Percentiles rank a stretch among this genome's conserved stretches.
These are phyloP conservation scores for Hydrozoanthus tunicans DNA, from an alignment of 64 coral and sea anemone genomes.

Conservation along the genomic window DNA sequence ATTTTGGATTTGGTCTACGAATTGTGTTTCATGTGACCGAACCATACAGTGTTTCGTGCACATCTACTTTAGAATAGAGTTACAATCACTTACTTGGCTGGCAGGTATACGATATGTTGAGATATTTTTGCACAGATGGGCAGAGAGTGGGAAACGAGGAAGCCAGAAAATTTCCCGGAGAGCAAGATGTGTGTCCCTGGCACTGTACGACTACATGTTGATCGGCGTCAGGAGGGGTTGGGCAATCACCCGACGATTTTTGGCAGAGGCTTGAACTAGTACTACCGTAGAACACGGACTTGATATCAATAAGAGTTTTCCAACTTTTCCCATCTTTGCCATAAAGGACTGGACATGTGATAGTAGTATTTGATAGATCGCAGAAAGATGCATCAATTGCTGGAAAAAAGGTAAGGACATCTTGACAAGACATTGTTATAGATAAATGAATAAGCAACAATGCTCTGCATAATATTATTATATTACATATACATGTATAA, in stretches of 20 bases:
- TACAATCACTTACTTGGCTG: constrained; percentile 12
- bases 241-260: not conserved
- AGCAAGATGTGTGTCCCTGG: constrained; percentile 16
- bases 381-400: not conserved
- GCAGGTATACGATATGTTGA: constrained; percentile 2
- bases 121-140: not conserved
- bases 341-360: not conserved
- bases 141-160: constrained; percentile 18
- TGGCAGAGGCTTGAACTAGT: not conserved
- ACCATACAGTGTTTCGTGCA: no score
- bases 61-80: no score
- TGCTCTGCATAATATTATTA: not conserved
- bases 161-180: not conserved
- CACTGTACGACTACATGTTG: not conserved
- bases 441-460: not conserved
- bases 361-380: not conserved
- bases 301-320: constrained; percentile 9
- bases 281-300: constrained; percentile 37
- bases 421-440: not conserved
- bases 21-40: no score
- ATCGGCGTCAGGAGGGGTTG: constrained; percentile 6
- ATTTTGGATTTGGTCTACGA: no score
- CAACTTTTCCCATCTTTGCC: not conserved
- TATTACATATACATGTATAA: no score
- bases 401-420: not conserved